Evolutionary conservation across 2,797 vertebrate genomes (phyloP), one percentile per base, ranked within the genome.

Genomic region (Heteromormyrus szaboi): DNA sequence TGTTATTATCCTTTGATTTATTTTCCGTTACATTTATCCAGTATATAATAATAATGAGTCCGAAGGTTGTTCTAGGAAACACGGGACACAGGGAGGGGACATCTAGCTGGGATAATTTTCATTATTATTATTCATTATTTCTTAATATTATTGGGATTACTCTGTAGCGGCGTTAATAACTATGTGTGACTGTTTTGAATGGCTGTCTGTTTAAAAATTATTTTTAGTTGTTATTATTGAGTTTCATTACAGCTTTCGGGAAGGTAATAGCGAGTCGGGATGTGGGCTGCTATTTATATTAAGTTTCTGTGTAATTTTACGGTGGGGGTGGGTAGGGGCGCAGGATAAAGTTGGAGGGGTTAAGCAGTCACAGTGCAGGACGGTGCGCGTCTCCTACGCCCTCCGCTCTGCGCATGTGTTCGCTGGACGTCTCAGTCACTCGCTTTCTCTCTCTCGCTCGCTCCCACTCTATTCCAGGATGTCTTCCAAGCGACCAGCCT

Each of bases 401-500:
- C 54, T 85, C 48, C 88, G 81, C 46, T 68, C 33, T 76, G 29
- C 33, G 62, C 62, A 46, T 72, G 88, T 93, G 95, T 95, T 96
- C 96, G 96, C 95, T 95, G 95, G 94, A 94, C 94, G 94, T 96
- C 96, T 95, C 96, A 94, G 93, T 95, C 96, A 95, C 86, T 92
- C 92, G 90, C 90, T 90, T 89, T 94, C 86, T 92, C 92, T 90
- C 90, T 90, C 90, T 94, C 92, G 93, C 89, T 92, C 92, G 92
- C 83, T 92, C 92, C 92, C 91, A 95, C 95, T 96, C 96, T 97
- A 96, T 98, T 98, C 96, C 97, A 99, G 98, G 98, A 99, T 99
- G 98, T 99, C 98, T 99, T 99, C 98, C 98, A 99, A 99, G 98
- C 97, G 98, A 97, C 97, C 98, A 98, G 98, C 97, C 97, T 99